A percentile compares a stretch with the other conserved stretches of the same genome.
Evolutionary conservation across 2,888 invertebrate genomes (phyloP).

Genomic region (Entomobrya multifasciata): DNA sequence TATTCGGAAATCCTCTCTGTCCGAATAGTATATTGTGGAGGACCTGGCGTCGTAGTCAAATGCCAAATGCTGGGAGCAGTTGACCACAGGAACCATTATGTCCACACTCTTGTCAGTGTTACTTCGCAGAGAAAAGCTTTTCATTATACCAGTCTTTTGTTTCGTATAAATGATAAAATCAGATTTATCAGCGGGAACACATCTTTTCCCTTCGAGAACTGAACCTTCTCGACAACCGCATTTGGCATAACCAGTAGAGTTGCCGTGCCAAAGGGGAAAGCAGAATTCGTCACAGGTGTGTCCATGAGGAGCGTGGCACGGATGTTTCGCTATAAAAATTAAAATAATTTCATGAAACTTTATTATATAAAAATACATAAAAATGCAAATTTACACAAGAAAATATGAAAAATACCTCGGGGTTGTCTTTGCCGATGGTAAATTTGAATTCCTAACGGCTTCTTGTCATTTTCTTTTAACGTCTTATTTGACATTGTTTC

Average conservation of each 20-base stretch:
- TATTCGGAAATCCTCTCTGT: constrained; percentile 80
- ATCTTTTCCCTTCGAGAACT: constrained; percentile 64
- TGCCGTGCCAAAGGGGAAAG: constrained; percentile 84
- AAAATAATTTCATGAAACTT: neutral
- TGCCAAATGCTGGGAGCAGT: constrained; percentile 85
- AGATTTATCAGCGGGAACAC: constrained; percentile 57
- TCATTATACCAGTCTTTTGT: constrained; percentile 72
- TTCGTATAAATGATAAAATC: constrained; percentile 71
- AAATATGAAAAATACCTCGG: constrained; percentile 82
- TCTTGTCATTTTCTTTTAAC: constrained; percentile 83
- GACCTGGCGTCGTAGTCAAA: constrained; percentile 86
- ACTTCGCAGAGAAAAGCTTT: constrained; percentile 71
- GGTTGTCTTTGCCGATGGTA: constrained; percentile 91
- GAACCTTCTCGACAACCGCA: constrained; percentile 77
- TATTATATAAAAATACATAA: neutral
- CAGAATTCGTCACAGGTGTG: constrained; percentile 88
- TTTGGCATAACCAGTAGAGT: constrained; percentile 82
- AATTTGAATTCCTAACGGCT: constrained; percentile 86
- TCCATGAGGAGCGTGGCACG: constrained; percentile 56
- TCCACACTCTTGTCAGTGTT: constrained; percentile 81
- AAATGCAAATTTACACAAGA: neutral
- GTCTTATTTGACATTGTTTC: constrained; percentile 82
- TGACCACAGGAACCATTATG: constrained; percentile 87
- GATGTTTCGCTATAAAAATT: constrained; percentile 45
- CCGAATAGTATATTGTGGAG: constrained; percentile 86